Conservation (phyloP, 2,888 invertebrate species). For the Chaetogeoica ovagalla region DNA sequence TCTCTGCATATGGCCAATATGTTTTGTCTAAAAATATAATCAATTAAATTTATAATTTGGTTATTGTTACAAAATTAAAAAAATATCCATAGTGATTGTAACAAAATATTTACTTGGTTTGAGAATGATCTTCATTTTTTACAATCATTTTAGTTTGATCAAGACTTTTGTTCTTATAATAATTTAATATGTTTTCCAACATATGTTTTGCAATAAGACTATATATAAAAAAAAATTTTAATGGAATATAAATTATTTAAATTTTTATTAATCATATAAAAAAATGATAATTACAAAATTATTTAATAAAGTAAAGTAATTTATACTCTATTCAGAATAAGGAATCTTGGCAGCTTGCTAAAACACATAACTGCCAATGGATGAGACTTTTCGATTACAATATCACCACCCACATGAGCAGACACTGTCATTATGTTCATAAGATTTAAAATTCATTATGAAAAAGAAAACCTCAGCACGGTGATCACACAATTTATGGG, state of each 20-base stretch:
- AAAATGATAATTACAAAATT: too few relatives aligned
- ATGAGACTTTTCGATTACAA: too few relatives aligned
- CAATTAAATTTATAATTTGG: not conserved
- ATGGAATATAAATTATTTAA: not conserved
- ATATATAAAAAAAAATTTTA: conserved; percentile 32
- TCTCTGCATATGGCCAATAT: conserved; percentile 72
- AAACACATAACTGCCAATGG: too few relatives aligned
- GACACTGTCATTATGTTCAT: too few relatives aligned
- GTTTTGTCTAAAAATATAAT: conserved; percentile 62
- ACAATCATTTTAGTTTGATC: conserved; percentile 57
- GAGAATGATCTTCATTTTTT: conserved; percentile 43
- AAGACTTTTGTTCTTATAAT: conserved; percentile 60
- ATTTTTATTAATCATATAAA: not conserved
- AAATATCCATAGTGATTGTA: not conserved
- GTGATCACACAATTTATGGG: too few relatives aligned
- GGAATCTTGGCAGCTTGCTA: too few relatives aligned
- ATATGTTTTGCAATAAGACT: conserved; percentile 64
- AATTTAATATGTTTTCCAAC: conserved; percentile 63
- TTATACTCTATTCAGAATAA: too few relatives aligned
- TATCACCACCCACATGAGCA: too few relatives aligned
- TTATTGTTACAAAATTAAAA: not conserved
- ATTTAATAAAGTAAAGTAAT: too few relatives aligned
- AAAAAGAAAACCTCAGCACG: too few relatives aligned
- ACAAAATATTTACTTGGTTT: conserved; percentile 39
- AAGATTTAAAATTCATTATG: too few relatives aligned